Base-by-base conservation (phyloP, 1,140 invertebrate genomes). In the Achatina immaculata region DNA sequence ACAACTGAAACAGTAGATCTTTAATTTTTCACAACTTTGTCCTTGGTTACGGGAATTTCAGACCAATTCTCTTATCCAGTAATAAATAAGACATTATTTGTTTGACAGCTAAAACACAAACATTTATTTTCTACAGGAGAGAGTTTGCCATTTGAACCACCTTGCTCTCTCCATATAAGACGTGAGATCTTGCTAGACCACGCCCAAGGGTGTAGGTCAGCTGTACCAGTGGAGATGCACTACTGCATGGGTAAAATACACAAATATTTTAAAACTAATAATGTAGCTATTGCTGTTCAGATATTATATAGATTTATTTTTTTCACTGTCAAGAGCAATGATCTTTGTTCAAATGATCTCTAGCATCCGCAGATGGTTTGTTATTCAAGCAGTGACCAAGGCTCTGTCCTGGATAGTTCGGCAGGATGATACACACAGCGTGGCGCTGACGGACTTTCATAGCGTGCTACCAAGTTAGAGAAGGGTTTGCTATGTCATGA, bases 241-340 rank as follows among this genome's bases (percentile, higher is more conserved):
- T 84, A 84, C 65, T 84, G 83, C 48, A 84, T 84, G 83, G 83
- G 76, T 78, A 28, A 48, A n/a, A n/a, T n/a, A n/a, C n/a, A n/a
- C n/a, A n/a, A n/a, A n/a, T n/a, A n/a, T n/a, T 40, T 72, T 11
- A 14, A 51, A 14, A 11, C 24, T 51, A 24, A 11, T 24, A 51
- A 24, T 14, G 24, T 14, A 51, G 11, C 48, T 51, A 51, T 14
- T 14, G 48, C 48, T 51, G 48, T 51, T 24, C 48, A 51, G 48
- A 51, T 51, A 24, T 51, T 14, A 51, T 11, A 51, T 51, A 51
- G 24, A 51, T 51, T 51, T 51, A 51, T 11, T 51, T 51, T 11
- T 51, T 24, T 51, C 24, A 51, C 48, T 14, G 11, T 14, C 24
- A 51, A 51, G 48, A 51, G 24, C 11, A 24, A 51, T 24, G 24